Evolutionary conservation across 2,113 vertebrate species (phyloP).

Genomic region (Gobio gobio): DNA sequence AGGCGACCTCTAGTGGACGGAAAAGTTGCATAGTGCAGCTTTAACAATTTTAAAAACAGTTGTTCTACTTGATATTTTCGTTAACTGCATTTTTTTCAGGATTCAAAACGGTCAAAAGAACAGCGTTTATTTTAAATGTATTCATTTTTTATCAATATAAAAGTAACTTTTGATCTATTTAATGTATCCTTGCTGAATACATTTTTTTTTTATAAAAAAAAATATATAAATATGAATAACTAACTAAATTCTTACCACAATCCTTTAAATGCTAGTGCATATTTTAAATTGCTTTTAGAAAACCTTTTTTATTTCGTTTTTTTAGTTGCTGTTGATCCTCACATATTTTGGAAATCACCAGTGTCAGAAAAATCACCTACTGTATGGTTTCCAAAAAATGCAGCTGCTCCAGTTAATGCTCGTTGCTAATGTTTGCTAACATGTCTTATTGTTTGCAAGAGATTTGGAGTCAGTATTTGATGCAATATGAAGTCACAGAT

Average conservation of each 20-base stretch:
- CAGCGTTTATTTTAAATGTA: too few relatives aligned
- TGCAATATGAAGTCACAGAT: background rate
- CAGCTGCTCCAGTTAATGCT: background rate
- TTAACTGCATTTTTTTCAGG: too few relatives aligned
- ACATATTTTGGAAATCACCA: background rate
- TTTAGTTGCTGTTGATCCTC: background rate
- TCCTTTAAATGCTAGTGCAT: background rate
- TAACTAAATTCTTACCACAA: background rate
- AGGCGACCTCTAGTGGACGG: too few relatives aligned
- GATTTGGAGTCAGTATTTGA: background rate
- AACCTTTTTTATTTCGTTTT: background rate
- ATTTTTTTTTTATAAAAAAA: background rate
- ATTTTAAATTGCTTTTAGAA: background rate
- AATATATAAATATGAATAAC: too few relatives aligned
- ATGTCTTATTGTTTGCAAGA: background rate
- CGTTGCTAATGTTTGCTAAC: background rate
- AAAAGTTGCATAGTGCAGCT: too few relatives aligned
- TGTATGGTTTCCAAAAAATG: background rate
- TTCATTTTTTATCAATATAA: background rate
- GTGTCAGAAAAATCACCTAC: background rate
- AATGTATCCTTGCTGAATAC: background rate
- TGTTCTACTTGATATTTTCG: too few relatives aligned
- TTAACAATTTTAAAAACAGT: too few relatives aligned
- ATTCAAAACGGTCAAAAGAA: too few relatives aligned
- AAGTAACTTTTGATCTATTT: background rate